phyloP scores from a whole-genome alignment of 2,888 invertebrate species.

The Ectemnius continuus region DNA sequence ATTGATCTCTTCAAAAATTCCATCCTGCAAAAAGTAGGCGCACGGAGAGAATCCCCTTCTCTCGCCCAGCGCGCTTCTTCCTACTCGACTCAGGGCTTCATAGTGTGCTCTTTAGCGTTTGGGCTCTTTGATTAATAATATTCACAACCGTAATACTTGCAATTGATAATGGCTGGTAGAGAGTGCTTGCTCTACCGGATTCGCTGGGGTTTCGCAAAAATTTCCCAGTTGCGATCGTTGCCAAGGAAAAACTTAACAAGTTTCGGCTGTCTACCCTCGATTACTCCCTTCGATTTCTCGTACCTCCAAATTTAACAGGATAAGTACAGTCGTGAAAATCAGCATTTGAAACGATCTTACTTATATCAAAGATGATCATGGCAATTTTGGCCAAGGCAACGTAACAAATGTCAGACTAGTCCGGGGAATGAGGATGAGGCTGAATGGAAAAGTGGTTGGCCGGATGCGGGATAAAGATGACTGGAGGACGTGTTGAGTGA shows the following conservation, averaged over 20 bases:
- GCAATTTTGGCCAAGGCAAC: neutral
- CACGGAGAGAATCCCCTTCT: too few relatives aligned
- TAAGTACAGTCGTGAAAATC: neutral
- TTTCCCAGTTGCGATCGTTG: conserved; percentile 41
- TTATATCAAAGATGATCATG: too few relatives aligned
- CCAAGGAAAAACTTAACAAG: conserved; percentile 20
- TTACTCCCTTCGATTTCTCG: neutral
- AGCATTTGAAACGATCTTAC: too few relatives aligned
- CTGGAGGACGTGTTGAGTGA: neutral
- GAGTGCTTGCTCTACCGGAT: conserved; percentile 49
- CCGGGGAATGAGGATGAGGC: neutral
- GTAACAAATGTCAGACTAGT: neutral
- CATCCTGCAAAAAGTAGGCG: too few relatives aligned
- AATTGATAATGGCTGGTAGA: conserved; percentile 68
- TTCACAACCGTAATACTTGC: conserved; percentile 75
- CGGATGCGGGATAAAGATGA: neutral
- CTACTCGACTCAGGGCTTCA: conserved; percentile 18
- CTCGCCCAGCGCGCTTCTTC: neutral
- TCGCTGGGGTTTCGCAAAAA: conserved; percentile 28
- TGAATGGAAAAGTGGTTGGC: too few relatives aligned
- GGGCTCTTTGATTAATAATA: conserved; percentile 48
- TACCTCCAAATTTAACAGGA: neutral
- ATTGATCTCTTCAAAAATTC: too few relatives aligned
- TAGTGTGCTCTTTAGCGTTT: conserved; percentile 21
- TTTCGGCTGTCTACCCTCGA: neutral